Evolutionary conservation across 2,113 vertebrate species (phyloP).

Genomic region (Seriola quinqueradiata): DNA sequence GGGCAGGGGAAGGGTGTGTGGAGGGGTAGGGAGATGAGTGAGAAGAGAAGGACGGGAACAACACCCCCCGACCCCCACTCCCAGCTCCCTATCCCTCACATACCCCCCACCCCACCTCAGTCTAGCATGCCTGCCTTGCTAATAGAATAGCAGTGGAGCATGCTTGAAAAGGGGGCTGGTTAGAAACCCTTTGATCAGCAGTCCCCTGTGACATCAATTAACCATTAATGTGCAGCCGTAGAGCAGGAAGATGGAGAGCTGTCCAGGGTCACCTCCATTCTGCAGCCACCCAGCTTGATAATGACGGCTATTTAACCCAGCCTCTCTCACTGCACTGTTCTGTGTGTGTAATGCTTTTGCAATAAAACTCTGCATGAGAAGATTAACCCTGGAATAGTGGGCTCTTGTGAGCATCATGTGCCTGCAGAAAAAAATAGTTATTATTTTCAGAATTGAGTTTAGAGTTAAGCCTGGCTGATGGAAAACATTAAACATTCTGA

Average conservation of each 20-base stretch:
- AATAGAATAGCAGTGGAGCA: conserved; percentile 73
- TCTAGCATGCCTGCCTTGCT: conserved; percentile 57
- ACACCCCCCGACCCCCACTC: not conserved
- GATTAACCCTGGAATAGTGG: conserved; percentile 24
- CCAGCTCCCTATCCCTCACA: not conserved
- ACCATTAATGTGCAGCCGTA: conserved; percentile 72
- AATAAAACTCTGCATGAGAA: conserved; percentile 25
- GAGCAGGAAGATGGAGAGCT: conserved; percentile 65
- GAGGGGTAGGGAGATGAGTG: conserved; percentile 38
- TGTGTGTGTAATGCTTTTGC: conserved; percentile 8
- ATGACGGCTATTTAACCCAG: conserved; percentile 65
- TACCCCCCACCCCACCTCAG: not conserved
- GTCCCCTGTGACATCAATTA: conserved; percentile 83
- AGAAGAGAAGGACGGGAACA: conserved; percentile 52
- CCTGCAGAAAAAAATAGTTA: not conserved
- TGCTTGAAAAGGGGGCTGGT: conserved; percentile 60
- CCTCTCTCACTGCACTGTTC: conserved; percentile 18
- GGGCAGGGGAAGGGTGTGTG: conserved; percentile 23
- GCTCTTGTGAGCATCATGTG: conserved; percentile 15
- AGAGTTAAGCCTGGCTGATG: not conserved
- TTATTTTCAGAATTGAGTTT: conserved; percentile 21
- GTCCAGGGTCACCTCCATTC: conserved; percentile 72
- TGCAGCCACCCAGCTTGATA: conserved; percentile 49
- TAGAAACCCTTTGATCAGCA: conserved; percentile 79
- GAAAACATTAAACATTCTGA: not conserved